Base-by-base conservation (phyloP, 2,888 invertebrate genomes). In the Oscheius sp. region DNA sequence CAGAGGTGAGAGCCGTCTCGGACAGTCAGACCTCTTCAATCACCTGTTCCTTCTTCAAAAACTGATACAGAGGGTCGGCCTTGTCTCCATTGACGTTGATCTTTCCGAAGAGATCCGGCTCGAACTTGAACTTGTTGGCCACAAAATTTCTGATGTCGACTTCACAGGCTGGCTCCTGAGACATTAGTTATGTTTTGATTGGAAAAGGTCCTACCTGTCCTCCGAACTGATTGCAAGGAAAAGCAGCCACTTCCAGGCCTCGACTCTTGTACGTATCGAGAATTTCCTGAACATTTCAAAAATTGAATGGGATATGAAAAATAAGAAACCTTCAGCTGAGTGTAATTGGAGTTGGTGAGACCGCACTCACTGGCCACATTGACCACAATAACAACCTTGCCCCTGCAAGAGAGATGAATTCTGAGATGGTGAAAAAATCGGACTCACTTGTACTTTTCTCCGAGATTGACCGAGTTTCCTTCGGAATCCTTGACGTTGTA, bases 351-450 rank as follows among this genome's bases (percentile, higher is more conserved):
- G 79, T 93, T 92, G 0, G 95, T 94, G 71, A 94, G 90, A 0
- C 94, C 94, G 90, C 95, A 95, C 88, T 94, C 92, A 1, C 94
- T 94, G 0, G 95, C 95, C 9, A 95, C 94, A 87, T 95, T 95
- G 1, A 95, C 94, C 73, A 95, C 93, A 21, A 95, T 88, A 0
- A 93, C 90, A 1, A 94, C 94, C 81, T 93, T 91, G 29, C 94
- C 95, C 86, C 92, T 91, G 50, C n/a, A 60, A 42, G 33, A 10
- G 10, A 60, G 1, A 50, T n/a, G 13, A 35, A 53, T 51, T n/a
- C 4, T 2, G 5, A 10, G 32, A 13, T 9, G 35, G n/a, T 7
- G 29, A 11, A 11, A 70, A n/a, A 65, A 4, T 33, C 2, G 37
- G 3, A 68, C 70, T 35, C 10, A 92, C 92, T 89, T 91, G 90